Conservation (phyloP, 1,140 invertebrate genomes). For the Drosophila kepulauana region DNA sequence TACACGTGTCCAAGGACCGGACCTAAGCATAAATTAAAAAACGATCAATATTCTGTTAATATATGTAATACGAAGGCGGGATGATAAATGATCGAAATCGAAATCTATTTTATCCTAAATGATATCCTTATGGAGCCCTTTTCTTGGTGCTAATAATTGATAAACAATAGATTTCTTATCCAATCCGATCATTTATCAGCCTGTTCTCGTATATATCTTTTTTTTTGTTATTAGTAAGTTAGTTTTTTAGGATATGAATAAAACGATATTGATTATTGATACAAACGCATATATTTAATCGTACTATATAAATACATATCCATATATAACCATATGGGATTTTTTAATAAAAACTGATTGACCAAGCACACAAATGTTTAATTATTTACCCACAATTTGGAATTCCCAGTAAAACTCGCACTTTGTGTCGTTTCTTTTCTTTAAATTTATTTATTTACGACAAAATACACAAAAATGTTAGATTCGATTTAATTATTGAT, state of each 20-base stretch:
- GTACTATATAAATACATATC: constrained; percentile 26
- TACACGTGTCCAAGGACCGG: constrained; percentile 28
- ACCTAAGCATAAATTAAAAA: constrained; percentile 21
- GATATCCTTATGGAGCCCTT: too few species aligned
- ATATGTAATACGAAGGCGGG: too few species aligned
- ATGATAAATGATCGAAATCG: too few species aligned
- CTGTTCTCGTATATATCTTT: not conserved
- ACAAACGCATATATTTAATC: constrained; percentile 1
- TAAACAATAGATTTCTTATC: too few species aligned
- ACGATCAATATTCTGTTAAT: not conserved
- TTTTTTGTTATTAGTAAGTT: constrained; percentile 45
- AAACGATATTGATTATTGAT: constrained; percentile 27
- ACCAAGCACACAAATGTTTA: constrained; percentile 11
- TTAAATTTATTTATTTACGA: constrained; percentile 80
- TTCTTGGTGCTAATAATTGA: too few species aligned
- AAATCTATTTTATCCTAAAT: too few species aligned
- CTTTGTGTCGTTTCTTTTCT: constrained; percentile 9
- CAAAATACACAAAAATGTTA: constrained; percentile 79
- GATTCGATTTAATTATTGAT: constrained; percentile 76
- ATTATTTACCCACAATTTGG: not conserved
- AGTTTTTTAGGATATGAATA: constrained; percentile 27
- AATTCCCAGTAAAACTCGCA: not conserved
- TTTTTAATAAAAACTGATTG: constrained; percentile 65
- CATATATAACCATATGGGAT: constrained; percentile 29
- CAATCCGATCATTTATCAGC: too few species aligned